phyloP scores from a whole-genome alignment of 2,888 invertebrate genomes.

The Prenolepis imparis region DNA sequence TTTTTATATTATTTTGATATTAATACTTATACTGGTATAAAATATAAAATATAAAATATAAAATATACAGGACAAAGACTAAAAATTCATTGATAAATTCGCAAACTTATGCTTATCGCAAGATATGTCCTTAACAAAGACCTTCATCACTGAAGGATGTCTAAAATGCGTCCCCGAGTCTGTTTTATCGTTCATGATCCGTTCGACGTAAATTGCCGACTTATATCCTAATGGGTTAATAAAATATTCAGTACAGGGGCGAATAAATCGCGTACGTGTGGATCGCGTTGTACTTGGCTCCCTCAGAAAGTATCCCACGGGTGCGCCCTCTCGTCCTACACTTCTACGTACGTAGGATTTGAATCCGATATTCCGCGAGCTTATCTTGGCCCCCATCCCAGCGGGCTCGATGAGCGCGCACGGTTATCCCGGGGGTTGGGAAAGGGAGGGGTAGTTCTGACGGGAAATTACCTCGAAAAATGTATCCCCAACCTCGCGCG shows the following conservation, averaged over 20 bases:
- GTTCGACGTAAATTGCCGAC: conserved; percentile 63
- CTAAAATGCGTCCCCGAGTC: conserved; percentile 36
- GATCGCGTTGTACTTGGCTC: conserved; percentile 44
- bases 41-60: no score
- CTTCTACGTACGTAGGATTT: conserved; percentile 59
- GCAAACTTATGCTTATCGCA: neutral
- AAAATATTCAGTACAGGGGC: conserved; percentile 70
- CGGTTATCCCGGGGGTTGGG: conserved; percentile 63
- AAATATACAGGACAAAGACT: neutral
- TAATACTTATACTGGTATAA: no score
- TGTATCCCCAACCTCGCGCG: conserved; percentile 67
- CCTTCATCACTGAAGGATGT: neutral
- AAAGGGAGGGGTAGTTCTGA: conserved; percentile 64
- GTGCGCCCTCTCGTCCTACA: conserved; percentile 16
- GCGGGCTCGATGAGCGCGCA: conserved; percentile 56
- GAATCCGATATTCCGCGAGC: conserved; percentile 68
- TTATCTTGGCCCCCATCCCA: conserved; percentile 63
- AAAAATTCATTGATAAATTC: neutral
- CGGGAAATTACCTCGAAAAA: conserved; percentile 81
- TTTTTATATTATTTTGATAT: neutral
- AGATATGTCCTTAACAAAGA: neutral
- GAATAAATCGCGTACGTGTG: conserved; percentile 59
- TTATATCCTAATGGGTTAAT: conserved; percentile 72
- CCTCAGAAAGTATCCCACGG: conserved; percentile 53
- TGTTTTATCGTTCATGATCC: conserved; percentile 55